These are phyloP conservation scores for Silurus aristotelis DNA, from an alignment of 2,797 vertebrate genomes.

Conservation along the genomic window DNA sequence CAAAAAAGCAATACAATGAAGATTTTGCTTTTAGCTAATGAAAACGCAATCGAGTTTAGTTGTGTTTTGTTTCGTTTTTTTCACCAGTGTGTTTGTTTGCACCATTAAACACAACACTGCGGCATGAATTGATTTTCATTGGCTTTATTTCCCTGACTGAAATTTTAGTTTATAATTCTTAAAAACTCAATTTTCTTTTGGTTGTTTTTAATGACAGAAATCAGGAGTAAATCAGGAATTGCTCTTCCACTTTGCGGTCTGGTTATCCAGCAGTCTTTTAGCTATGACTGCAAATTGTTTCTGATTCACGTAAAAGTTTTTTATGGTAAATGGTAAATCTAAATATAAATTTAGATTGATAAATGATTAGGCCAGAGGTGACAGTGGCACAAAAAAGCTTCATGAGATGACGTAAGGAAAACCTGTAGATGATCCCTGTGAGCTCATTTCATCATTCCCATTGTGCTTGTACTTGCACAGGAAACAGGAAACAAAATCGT, in stretches of 20 bases:
- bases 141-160: not conserved
- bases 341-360: not conserved
- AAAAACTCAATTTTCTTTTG: too few species aligned
- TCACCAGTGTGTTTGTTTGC: not conserved
- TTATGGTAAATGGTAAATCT: not conserved
- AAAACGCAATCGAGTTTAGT: not conserved
- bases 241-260: too few species aligned
- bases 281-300: not conserved
- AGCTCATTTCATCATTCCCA: not conserved
- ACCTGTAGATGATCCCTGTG: not conserved
- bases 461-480: not conserved
- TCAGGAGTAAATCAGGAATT: not conserved
- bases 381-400: not conserved
- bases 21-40: not conserved
- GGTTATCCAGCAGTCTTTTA: not conserved
- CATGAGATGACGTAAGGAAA: not conserved
- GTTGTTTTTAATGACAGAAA: too few species aligned
- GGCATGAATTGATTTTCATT: not conserved
- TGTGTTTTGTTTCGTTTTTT: not conserved
- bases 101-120: not conserved
- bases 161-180: too few species aligned
- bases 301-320: not conserved
- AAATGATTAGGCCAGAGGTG: not conserved
- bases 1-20: not conserved
- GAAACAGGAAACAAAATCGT: not conserved